Conservation (phyloP, 1,140 invertebrate genomes). For the Papilio glaucus region DNA sequence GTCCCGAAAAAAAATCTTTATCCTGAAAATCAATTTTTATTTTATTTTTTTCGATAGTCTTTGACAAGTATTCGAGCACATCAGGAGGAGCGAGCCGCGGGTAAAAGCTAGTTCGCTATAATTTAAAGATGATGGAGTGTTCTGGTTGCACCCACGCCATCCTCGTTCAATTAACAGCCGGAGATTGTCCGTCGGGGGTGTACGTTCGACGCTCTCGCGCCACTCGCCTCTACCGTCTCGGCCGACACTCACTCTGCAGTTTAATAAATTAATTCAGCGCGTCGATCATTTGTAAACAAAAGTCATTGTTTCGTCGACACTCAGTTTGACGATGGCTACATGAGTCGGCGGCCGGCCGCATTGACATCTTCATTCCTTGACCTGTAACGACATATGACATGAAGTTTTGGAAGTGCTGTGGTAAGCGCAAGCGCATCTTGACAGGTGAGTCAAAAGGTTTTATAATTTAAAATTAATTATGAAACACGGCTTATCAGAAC, state of each 20-base stretch:
- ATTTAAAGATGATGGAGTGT: conserved; percentile 46
- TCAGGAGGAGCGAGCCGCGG: neutral
- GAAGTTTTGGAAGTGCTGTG: conserved; percentile 77
- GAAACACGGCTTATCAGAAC: neutral
- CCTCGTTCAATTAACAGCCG: conserved; percentile 66
- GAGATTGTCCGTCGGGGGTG: conserved; percentile 64
- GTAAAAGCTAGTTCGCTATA: conserved; percentile 1
- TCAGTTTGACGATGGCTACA: conserved; percentile 73
- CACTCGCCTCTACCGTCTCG: conserved; percentile 57
- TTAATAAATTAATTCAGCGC: conserved; percentile 73
- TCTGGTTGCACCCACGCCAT: conserved; percentile 71
- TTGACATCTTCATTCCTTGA: conserved; percentile 60
- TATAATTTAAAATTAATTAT: conserved; percentile 7
- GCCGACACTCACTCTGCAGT: conserved; percentile 62
- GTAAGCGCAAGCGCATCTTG: conserved; percentile 55
- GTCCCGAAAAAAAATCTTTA: too few species aligned
- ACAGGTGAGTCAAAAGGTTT: conserved; percentile 45
- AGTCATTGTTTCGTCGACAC: conserved; percentile 77
- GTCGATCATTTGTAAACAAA: conserved; percentile 79
- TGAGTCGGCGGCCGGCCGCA: conserved; percentile 63
- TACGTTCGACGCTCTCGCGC: conserved; percentile 63
- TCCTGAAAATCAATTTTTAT: too few species aligned
- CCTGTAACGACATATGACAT: conserved; percentile 53
- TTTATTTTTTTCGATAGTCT: too few species aligned
- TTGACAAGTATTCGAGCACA: too few species aligned